Evolutionary conservation across 1,140 invertebrate genomes (phyloP).

Genomic region (Brachionus sp.): DNA sequence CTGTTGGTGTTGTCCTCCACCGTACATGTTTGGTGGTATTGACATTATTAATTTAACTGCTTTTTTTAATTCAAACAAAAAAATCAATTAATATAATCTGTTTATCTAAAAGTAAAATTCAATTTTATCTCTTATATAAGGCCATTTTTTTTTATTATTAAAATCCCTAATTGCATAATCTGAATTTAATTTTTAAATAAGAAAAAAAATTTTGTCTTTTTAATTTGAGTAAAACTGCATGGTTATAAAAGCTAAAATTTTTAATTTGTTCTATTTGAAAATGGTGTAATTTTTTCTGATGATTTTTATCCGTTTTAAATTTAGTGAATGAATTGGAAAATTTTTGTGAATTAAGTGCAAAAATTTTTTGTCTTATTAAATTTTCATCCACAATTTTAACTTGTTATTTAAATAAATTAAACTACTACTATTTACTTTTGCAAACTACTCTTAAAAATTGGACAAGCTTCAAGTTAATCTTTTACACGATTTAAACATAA

Average conservation of each 20-base stretch:
- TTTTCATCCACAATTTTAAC: too few relatives aligned
- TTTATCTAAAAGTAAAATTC: neutral
- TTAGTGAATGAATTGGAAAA: neutral
- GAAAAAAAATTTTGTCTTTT: neutral
- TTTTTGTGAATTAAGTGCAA: neutral
- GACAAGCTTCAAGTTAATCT: too few relatives aligned
- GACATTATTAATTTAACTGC: constrained; percentile 5
- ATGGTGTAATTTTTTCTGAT: neutral
- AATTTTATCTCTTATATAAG: neutral
- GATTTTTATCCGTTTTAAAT: neutral
- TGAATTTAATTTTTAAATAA: neutral
- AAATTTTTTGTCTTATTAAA: neutral
- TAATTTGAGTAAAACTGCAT: neutral
- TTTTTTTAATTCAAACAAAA: neutral
- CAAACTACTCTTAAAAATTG: too few relatives aligned
- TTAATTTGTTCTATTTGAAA: neutral
- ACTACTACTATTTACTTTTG: too few relatives aligned
- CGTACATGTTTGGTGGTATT: constrained; percentile 23
- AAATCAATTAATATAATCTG: neutral
- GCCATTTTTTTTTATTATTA: neutral
- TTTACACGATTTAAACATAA: too few relatives aligned
- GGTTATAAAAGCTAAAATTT: neutral
- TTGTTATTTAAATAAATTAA: too few relatives aligned
- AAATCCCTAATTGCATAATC: neutral
- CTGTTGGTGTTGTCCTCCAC: neutral